Evolutionary conservation across 2,797 vertebrate species (phyloP).

Genomic region (Chrysocyon brachyurus): DNA sequence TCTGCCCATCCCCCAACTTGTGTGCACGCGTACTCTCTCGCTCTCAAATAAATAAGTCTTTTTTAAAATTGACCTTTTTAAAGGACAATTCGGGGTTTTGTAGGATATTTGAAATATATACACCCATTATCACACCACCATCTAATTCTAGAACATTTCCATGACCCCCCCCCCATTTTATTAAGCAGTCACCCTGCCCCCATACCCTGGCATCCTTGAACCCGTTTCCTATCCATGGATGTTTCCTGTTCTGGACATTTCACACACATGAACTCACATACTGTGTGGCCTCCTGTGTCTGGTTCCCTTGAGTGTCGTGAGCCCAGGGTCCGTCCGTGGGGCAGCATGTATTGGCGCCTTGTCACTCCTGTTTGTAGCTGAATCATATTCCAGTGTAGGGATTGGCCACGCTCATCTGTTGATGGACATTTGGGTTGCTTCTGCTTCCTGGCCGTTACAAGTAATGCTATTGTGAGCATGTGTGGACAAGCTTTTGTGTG

Average conservation of each 20-base stretch:
- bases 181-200: not conserved
- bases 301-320: not conserved
- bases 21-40: not conserved
- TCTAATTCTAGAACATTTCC: constrained; percentile 14
- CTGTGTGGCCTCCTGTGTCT: not conserved
- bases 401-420: not conserved
- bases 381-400: not conserved
- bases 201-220: not conserved
- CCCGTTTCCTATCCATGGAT: not conserved
- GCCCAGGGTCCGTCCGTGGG: not conserved
- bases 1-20: not conserved
- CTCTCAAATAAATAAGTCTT: not conserved
- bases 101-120: not conserved
- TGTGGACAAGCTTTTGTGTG: not conserved
- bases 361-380: not conserved
- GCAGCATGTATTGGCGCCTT: not conserved
- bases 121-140: not conserved
- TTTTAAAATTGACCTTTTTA: not conserved
- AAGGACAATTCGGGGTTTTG: not conserved
- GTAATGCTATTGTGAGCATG: not conserved
- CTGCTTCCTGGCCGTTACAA: not conserved
- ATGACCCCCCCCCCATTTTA: not conserved
- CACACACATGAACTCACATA: not conserved
- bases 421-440: not conserved
- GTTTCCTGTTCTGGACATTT: not conserved